Base-by-base conservation (phyloP, 1,140 invertebrate species). In the Leguminivora glycinivorella region DNA sequence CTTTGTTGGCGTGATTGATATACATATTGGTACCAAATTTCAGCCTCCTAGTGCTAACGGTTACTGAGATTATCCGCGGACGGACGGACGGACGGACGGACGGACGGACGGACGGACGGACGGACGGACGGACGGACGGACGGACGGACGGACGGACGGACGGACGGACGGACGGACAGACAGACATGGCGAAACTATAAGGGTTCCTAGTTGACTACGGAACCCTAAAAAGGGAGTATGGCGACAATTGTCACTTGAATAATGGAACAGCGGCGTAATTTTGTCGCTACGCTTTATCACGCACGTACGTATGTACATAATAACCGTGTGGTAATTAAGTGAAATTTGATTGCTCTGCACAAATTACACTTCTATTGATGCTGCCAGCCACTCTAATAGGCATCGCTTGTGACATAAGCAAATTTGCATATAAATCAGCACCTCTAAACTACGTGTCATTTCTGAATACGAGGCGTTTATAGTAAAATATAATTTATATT, bases 291-390 rank as follows among this genome's bases (percentile, higher is more conserved):
- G 26, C 14, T 63, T 63, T 63, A 40, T 75, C 73, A 68, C 69
- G 69, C 52, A 70, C 47, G 68, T 68, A 67, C 70, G 12, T 38
- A 71, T 69, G 70, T 69, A 73, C 47, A 66, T 76, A 76, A 78
- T 76, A 67, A 75, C 26, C 22, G 60, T 10, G 63, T 29, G 17
- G 72, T 83, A 82, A 85, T 83, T 83, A 82, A 80, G 76, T 81
- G 81, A 82, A 81, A 85, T 84, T 82, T 81, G 81, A 84, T 85
- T 85, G 79, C 78, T 72, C 70, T 60, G 77, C 75, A 69, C 81
- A 81, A 84, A 85, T 85, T 85, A 84, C 77, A 76, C 70, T 82
- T 77, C 83, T 70, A 84, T 84, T 85, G 83, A 83, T 70, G 76
- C 73, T 70, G 77, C 25, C 58, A 77, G 66, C 71, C 68, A 76